These are phyloP conservation scores for Pristionchus fissidentatus DNA, from an alignment of 2,888 invertebrate genomes.

Conservation along the genomic window DNA sequence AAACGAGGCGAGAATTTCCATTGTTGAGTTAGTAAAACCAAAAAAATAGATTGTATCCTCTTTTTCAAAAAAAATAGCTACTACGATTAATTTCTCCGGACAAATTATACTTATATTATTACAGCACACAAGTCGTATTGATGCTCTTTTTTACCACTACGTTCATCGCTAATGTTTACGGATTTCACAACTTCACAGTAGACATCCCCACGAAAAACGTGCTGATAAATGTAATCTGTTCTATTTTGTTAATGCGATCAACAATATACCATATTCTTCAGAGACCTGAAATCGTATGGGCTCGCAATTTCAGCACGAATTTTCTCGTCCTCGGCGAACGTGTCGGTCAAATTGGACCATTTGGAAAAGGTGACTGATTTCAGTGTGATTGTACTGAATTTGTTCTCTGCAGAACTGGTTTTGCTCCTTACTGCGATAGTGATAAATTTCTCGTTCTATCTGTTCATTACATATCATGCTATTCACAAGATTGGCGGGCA, in stretches of 20 bases:
- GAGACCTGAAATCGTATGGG: not conserved
- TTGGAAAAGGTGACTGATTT: not conserved
- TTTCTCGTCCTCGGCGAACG: not conserved
- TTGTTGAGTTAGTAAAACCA: not conserved
- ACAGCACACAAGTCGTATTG: too few relatives aligned
- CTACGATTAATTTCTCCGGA: not conserved
- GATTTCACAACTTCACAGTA: not conserved
- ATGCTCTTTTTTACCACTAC: too few relatives aligned
- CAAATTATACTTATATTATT: too few relatives aligned
- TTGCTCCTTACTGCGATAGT: not conserved
- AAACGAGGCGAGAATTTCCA: not conserved
- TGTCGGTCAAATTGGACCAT: not conserved
- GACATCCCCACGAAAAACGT: not conserved
- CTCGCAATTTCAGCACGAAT: not conserved
- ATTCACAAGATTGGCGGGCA: not conserved
- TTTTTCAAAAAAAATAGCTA: too few relatives aligned
- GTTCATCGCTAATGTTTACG: not conserved
- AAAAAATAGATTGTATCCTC: too few relatives aligned
- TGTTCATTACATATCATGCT: conserved; percentile 18
- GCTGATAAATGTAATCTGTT: not conserved
- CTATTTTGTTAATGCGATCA: not conserved
- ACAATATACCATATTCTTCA: not conserved
- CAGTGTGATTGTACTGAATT: not conserved
- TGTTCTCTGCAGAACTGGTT: not conserved
- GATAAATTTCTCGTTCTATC: conserved; percentile 5